These are phyloP conservation scores for Drosophila yooni DNA, from an alignment of 2,888 invertebrate species.

Conservation along the genomic window DNA sequence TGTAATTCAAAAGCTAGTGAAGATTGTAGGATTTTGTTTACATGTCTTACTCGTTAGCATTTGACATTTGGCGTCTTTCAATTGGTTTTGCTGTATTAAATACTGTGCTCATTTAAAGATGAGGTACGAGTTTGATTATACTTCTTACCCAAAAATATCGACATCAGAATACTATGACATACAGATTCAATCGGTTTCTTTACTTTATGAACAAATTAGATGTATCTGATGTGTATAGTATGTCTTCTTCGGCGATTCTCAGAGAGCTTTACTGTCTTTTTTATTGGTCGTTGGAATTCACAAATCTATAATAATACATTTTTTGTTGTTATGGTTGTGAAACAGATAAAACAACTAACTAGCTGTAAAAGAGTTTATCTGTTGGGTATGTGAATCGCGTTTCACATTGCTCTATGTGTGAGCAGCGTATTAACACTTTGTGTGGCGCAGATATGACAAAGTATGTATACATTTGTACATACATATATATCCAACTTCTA, in stretches of 20 bases:
- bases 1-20: background rate
- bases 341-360: background rate
- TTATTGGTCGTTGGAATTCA: background rate
- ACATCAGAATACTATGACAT: too few species aligned
- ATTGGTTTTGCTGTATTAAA: background rate
- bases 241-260: background rate
- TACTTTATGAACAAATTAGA: too few species aligned
- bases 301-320: background rate
- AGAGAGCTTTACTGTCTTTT: background rate
- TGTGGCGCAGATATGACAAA: background rate
- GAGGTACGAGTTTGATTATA: too few species aligned
- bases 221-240: too few species aligned
- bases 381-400: background rate
- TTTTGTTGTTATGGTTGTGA: background rate
- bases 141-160: too few species aligned
- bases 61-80: background rate
- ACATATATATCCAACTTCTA: background rate
- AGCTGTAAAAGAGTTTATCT: background rate
- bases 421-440: conserved; percentile 1
- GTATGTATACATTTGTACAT: background rate
- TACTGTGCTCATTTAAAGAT: background rate
- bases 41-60: background rate
- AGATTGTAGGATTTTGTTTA: background rate
- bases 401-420: background rate
- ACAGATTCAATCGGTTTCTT: too few species aligned